phyloP scores from a whole-genome alignment of 2,888 invertebrate genomes.

The Sacculina carcini region DNA sequence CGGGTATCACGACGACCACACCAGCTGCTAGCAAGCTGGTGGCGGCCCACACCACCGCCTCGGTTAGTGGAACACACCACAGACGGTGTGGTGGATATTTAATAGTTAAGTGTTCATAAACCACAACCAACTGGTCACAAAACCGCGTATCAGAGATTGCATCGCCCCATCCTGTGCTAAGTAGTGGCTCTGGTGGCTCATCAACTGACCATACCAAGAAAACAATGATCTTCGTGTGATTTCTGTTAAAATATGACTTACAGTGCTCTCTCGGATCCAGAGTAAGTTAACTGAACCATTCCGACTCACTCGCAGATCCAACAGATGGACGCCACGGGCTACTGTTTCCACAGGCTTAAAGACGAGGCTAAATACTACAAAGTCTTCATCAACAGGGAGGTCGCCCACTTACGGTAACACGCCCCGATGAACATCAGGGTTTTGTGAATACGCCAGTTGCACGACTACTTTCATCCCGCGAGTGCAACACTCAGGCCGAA shows the following conservation, averaged over 20 bases:
- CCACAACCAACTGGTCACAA: neutral
- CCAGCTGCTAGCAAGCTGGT: neutral
- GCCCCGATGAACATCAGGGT: neutral
- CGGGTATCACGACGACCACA: neutral
- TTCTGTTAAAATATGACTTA: neutral
- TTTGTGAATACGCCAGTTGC: neutral
- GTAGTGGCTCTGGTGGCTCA: constrained; percentile 1
- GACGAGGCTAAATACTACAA: neutral
- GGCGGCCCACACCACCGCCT: neutral
- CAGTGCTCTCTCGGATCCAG: neutral
- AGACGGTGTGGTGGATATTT: neutral
- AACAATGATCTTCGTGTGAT: constrained; percentile 2
- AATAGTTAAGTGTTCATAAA: neutral
- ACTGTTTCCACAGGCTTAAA: neutral
- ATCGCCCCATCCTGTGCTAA: neutral
- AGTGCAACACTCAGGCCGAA: constrained; percentile 4
- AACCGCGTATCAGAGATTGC: neutral
- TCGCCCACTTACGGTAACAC: constrained; percentile 5
- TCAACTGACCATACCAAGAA: neutral
- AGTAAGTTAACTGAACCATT: neutral
- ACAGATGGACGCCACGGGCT: neutral
- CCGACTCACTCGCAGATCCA: neutral
- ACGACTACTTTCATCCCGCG: constrained; percentile 3
- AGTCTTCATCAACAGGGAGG: constrained; percentile 4
- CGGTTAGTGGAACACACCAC: neutral